Conservation (phyloP, 2,797 vertebrate species). For the Galagoides demidoff region DNA sequence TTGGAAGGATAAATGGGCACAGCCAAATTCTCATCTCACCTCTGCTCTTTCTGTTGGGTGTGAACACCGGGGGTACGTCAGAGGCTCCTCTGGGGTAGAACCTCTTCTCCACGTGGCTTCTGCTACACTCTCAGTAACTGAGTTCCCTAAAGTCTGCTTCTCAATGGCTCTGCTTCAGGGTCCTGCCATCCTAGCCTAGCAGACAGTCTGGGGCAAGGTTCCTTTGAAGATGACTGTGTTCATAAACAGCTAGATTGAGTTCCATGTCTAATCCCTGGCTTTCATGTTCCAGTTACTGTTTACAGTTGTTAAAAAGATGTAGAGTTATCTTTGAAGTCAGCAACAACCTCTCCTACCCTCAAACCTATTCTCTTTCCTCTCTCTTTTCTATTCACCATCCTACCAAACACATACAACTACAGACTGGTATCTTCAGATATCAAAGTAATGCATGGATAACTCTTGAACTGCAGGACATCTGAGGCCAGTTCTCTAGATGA, state of each 20-base stretch:
- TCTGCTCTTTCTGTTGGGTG: neutral
- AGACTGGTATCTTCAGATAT: neutral
- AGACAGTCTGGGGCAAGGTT: neutral
- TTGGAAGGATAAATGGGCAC: neutral
- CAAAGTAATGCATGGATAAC: neutral
- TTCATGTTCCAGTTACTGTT: neutral
- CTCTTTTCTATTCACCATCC: neutral
- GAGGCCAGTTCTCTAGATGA: neutral
- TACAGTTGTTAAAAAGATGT: neutral
- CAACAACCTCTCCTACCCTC: accelerated
- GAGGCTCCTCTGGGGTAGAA: neutral
- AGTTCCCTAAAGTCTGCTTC: neutral
- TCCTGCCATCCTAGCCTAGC: neutral
- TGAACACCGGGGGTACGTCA: accelerated
- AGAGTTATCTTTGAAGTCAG: neutral
- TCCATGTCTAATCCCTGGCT: neutral
- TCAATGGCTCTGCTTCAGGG: neutral
- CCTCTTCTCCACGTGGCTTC: neutral
- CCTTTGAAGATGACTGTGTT: neutral
- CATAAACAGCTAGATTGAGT: neutral
- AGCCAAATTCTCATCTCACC: neutral
- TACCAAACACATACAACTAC: neutral
- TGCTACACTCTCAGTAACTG: accelerated
- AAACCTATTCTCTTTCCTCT: neutral
- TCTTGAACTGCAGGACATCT: accelerated